Evolutionary conservation across 2,113 vertebrate genomes (phyloP).

Genomic region (Ageneiosus marmoratus): DNA sequence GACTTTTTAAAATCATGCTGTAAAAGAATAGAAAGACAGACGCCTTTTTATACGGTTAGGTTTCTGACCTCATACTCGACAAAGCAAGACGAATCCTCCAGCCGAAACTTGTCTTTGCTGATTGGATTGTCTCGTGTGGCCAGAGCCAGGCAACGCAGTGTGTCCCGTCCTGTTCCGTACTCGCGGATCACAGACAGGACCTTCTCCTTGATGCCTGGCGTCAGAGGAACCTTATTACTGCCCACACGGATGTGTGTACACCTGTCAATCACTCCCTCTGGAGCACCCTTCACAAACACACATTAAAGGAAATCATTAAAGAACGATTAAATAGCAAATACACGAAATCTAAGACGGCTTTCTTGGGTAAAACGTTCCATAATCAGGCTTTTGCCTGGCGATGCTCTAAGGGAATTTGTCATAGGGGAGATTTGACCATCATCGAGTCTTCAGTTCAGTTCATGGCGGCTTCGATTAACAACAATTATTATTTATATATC

Average conservation of each 20-base stretch:
- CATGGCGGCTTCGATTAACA: background rate
- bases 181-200: constrained; percentile 92
- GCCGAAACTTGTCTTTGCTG: constrained; percentile 82
- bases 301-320: background rate
- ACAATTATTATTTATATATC: too few relatives aligned
- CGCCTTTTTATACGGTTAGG: background rate
- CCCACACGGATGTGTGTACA: constrained; percentile 93
- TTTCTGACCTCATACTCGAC: constrained; percentile 87
- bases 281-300: constrained; percentile 81
- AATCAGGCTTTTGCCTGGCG: background rate
- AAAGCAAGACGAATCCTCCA: constrained; percentile 89
- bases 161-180: constrained; percentile 92
- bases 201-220: constrained; percentile 89
- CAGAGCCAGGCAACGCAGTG: constrained; percentile 91
- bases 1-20: background rate
- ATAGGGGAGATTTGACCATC: too few relatives aligned
- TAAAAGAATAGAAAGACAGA: background rate
- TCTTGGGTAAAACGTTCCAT: background rate
- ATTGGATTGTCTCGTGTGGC: constrained; percentile 89
- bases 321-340: background rate
- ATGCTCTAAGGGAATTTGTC: background rate
- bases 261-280: constrained; percentile 94
- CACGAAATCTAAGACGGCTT: background rate
- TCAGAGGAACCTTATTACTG: constrained; percentile 83
- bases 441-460: background rate